Evolutionary conservation across 2,113 vertebrate species (phyloP).

Genomic region (Hemibagrus wyckioides): DNA sequence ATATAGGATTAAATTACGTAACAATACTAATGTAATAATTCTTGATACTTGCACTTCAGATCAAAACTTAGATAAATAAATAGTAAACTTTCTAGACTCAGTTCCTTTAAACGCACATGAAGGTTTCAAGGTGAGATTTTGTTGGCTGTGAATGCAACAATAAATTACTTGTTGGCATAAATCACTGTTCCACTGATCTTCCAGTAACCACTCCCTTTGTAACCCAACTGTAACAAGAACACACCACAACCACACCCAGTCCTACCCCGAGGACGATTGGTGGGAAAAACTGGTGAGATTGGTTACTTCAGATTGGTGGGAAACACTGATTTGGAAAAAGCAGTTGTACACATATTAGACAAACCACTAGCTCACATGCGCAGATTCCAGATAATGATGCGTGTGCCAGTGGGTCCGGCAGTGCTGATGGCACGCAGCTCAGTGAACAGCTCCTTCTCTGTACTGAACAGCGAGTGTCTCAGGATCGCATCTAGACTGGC

Average conservation of each 20-base stretch:
- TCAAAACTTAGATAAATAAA: not conserved
- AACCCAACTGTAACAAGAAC: not conserved
- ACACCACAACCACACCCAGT: not conserved
- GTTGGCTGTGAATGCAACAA: not conserved
- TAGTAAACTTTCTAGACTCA: not conserved
- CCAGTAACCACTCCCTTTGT: not conserved
- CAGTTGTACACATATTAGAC: not conserved
- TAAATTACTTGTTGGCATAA: not conserved
- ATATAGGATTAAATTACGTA: too few species aligned
- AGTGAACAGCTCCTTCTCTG: conserved; percentile 75
- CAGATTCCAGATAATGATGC: conserved; percentile 95
- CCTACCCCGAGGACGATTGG: not conserved
- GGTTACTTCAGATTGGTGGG: not conserved
- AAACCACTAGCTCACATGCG: conserved; percentile 71
- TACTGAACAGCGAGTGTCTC: conserved; percentile 79
- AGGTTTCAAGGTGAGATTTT: not conserved
- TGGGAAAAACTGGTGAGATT: not conserved
- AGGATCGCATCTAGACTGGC: conserved; percentile 85
- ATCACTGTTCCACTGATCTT: not conserved
- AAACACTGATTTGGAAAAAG: not conserved
- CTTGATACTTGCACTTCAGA: not conserved
- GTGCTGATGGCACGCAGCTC: conserved; percentile 80
- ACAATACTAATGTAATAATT: too few species aligned
- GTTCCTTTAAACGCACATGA: not conserved
- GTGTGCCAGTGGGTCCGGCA: conserved; percentile 77